phyloP scores from a whole-genome alignment of 92 coral and sea anemone genomes.

The Palythoa grandiflora region DNA sequence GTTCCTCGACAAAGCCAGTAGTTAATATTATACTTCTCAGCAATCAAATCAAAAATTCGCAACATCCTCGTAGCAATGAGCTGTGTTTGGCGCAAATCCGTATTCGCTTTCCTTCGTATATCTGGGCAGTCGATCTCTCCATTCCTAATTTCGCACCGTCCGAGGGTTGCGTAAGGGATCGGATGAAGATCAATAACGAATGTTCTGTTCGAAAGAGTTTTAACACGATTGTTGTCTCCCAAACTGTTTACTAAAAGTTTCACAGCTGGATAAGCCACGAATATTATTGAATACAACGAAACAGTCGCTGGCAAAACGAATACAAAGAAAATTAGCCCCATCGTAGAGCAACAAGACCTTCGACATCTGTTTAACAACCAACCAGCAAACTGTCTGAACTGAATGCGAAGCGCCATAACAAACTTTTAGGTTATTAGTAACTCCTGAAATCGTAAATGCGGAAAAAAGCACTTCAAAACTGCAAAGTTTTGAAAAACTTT shows the following conservation, averaged over 20 bases:
- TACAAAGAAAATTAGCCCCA: not conserved
- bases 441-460: not conserved
- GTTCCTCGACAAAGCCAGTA: conserved; percentile 80
- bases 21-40: conserved; percentile 60
- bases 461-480: too few relatives aligned
- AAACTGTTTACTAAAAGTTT: conserved; percentile 4
- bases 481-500: not conserved
- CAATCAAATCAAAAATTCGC: conserved; percentile 67
- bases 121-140: conserved; percentile 66
- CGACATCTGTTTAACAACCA: conserved; percentile 41
- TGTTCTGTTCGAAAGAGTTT: not conserved
- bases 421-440: not conserved
- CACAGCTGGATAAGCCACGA: conserved; percentile 48
- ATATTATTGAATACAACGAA: conserved; percentile 33
- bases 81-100: conserved; percentile 62
- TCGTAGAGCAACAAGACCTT: conserved; percentile 7
- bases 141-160: conserved; percentile 36
- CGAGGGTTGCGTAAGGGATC: conserved; percentile 40
- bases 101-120: conserved; percentile 49
- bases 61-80: conserved; percentile 68
- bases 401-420: not conserved
- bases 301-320: conserved; percentile 20
- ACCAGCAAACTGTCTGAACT: not conserved
- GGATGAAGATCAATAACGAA: conserved; percentile 21
- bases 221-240: conserved; percentile 1